phyloP scores from a whole-genome alignment of 2,888 invertebrate species.

The Amphipoea oculea region DNA sequence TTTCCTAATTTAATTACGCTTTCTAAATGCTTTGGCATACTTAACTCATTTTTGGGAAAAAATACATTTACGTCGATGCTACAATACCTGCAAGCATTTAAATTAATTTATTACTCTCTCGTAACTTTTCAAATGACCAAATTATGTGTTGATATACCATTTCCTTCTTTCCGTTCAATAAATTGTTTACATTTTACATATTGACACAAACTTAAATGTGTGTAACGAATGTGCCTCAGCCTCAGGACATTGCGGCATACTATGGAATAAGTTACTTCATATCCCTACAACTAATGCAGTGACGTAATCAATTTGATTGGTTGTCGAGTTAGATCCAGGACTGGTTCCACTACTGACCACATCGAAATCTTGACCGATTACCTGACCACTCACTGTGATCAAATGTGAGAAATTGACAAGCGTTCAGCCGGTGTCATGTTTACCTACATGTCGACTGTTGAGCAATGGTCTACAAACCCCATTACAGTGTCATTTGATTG shows the following conservation, averaged over 20 bases:
- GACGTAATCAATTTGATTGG: conserved; percentile 73
- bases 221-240: conserved; percentile 23
- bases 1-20: too few relatives aligned
- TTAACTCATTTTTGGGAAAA: too few relatives aligned
- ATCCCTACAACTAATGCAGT: conserved; percentile 71
- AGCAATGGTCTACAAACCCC: conserved; percentile 64
- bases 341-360: conserved; percentile 69
- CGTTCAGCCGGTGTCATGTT: conserved; percentile 44
- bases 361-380: conserved; percentile 73
- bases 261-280: conserved; percentile 71
- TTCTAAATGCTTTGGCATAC: too few relatives aligned
- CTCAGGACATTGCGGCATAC: conserved; percentile 65
- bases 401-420: conserved; percentile 68
- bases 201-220: conserved; percentile 32
- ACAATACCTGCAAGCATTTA: conserved; percentile 3
- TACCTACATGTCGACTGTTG: conserved; percentile 45
- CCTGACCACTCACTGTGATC: conserved; percentile 60
- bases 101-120: conserved; percentile 6
- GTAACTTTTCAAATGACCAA: background rate
- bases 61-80: too few relatives aligned
- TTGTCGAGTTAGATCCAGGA: conserved; percentile 70
- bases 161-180: conserved; percentile 21
- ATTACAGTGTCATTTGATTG: conserved; percentile 54
- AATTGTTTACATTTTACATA: conserved; percentile 27
- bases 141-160: background rate